Conservation (phyloP, 2,888 invertebrate species). For the Eilema caniola region DNA sequence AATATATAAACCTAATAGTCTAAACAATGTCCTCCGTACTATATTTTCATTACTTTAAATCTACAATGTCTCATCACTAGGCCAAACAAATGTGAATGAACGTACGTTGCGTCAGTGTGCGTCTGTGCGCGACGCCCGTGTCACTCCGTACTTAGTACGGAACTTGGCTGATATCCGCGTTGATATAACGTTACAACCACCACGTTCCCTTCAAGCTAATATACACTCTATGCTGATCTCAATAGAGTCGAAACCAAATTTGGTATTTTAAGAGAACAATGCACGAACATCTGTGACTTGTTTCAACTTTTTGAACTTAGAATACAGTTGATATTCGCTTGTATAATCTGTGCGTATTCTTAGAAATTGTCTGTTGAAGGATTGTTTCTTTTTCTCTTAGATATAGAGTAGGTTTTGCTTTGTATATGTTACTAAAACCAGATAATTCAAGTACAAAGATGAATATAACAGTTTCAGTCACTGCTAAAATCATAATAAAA, state of each 20-base stretch:
- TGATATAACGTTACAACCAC: constrained; percentile 60
- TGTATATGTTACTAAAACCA: constrained; percentile 32
- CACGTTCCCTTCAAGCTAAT: constrained; percentile 28
- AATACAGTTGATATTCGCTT: constrained; percentile 37
- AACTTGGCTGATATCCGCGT: constrained; percentile 54
- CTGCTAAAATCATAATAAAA: constrained; percentile 11
- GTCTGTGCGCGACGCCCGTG: constrained; percentile 64
- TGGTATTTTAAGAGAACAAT: constrained; percentile 32
- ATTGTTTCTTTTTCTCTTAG: constrained; percentile 23
- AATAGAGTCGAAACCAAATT: constrained; percentile 17
- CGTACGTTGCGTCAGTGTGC: constrained; percentile 73
- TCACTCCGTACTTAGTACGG: constrained; percentile 84
- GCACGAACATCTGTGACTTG: constrained; percentile 21
- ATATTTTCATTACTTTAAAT: constrained; percentile 29
- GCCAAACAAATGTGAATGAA: constrained; percentile 76
- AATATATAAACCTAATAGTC: neutral
- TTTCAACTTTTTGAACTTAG: constrained; percentile 31
- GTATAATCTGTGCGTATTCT: constrained; percentile 19
- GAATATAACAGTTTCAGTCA: constrained; percentile 22
- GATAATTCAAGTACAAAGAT: constrained; percentile 32
- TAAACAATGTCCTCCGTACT: neutral
- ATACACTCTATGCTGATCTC: neutral
- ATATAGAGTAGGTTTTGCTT: constrained; percentile 33
- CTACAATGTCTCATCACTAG: constrained; percentile 64
- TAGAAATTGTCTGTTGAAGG: constrained; percentile 23